Evolutionary conservation across 2,888 invertebrate species (phyloP).

Genomic region (Melanophora roralis): DNA sequence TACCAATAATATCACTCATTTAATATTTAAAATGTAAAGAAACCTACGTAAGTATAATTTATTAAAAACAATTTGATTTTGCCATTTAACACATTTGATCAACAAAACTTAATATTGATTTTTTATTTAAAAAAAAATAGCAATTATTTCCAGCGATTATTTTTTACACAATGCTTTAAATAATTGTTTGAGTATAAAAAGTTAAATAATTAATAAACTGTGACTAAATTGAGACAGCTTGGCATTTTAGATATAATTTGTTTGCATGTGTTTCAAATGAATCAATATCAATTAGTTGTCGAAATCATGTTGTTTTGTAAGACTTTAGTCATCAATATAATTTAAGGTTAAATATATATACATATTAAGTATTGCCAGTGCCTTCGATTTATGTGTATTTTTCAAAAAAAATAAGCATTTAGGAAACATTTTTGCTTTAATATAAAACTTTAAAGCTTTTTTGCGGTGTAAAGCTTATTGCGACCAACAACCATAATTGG

Average conservation of each 20-base stretch:
- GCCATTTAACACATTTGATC: conserved; percentile 51
- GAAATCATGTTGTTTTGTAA: conserved; percentile 37
- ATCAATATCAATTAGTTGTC: conserved; percentile 59
- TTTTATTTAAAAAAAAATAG: not conserved
- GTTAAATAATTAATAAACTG: not conserved
- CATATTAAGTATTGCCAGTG: not conserved
- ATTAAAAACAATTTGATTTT: too few species aligned
- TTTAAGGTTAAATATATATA: not conserved
- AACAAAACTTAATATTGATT: too few species aligned
- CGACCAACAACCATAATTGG: too few species aligned
- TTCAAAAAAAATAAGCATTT: not conserved
- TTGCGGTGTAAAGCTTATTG: too few species aligned
- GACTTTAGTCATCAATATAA: conserved; percentile 23
- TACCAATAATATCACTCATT: too few species aligned
- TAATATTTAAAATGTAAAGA: too few species aligned
- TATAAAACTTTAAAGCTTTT: too few species aligned
- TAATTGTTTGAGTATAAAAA: conserved; percentile 33
- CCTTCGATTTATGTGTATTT: not conserved
- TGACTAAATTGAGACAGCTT: not conserved
- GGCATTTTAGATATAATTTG: conserved; percentile 6
- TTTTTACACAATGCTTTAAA: not conserved
- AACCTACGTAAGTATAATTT: too few species aligned
- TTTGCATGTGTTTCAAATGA: conserved; percentile 47
- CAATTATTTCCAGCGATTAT: not conserved
- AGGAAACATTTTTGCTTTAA: too few species aligned